Base-by-base conservation (phyloP, 2,888 invertebrate genomes). In the Hyppa rectilinea region DNA sequence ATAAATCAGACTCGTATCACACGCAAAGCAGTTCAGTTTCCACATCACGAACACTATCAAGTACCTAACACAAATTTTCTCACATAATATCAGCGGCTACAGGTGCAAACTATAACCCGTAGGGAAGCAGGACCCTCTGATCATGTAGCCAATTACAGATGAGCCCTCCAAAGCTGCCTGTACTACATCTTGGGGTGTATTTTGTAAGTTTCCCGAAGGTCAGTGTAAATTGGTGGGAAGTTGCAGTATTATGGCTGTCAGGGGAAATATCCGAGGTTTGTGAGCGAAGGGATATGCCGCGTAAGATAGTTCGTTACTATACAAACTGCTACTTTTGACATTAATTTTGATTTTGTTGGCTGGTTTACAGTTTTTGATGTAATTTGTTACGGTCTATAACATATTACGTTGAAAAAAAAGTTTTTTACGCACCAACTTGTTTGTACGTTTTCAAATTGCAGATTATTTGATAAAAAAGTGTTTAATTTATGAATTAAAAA, bases 61-160 rank as follows among this genome's bases (percentile, higher is more conserved):
- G 90, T 91, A n/a, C n/a, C n/a, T n/a, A 89, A 89, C 89, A 90
- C 90, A 89, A 91, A 94, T 92, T 92, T 92, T 93, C 91, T 92
- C 93, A 92, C 92, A 92, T 92, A 93, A 93, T 94, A 94, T 92
- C 91, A 85, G 89, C 82, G 92, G 90, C 88, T 93, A 93, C 94
- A 94, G 94, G 94, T 94, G 94, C 93, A 93, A 93, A 93, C 94
- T 94, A 94, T 92, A 88, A 88, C 90, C 90, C 90, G 88, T 84
- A 90, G 93, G 91, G 90, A 87, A 88, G 87, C 86, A 89, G 89
- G 90, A 89, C 92, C 91, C 91, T 91, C 89, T 89, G 92, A 92
- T 92, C 90, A 88, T 90, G 87, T 88, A 88, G 85, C 93, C 93
- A 92, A 83, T 82, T 71, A 77, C 66, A 55, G 59, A 73, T 84